Conservation (phyloP, 2,888 invertebrate species). For the Lithophane semibrunnea region DNA sequence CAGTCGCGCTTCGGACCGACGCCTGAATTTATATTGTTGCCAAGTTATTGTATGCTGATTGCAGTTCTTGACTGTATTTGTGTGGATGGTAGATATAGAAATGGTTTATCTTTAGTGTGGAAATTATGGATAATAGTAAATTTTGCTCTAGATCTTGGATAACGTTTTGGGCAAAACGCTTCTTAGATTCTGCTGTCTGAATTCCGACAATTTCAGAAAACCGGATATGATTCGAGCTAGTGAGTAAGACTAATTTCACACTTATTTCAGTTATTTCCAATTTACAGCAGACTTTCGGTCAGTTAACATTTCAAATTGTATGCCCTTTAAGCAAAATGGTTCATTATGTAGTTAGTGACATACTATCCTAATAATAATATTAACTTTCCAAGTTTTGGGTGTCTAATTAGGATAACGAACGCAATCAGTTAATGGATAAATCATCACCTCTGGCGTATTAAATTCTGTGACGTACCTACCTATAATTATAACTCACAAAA, state of each 20-base stretch:
- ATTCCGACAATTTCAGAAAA: neutral
- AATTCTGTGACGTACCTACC: neutral
- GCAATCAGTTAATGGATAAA: neutral
- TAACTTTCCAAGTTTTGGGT: slow-evolving; percentile 7
- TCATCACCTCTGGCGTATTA: neutral
- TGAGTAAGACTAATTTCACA: neutral
- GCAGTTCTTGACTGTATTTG: slow-evolving; percentile 34
- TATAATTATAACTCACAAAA: neutral
- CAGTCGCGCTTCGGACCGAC: slow-evolving; percentile 29
- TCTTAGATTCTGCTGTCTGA: neutral
- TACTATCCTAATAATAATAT: neutral
- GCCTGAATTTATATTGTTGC: slow-evolving; percentile 52
- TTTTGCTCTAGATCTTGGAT: neutral
- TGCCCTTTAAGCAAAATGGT: neutral
- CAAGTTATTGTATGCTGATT: slow-evolving; percentile 57
- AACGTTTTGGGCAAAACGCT: neutral
- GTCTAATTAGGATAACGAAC: neutral
- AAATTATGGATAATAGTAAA: neutral
- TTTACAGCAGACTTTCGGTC: neutral
- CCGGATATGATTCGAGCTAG: neutral
- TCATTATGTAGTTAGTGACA: neutral
- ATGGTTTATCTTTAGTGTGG: neutral
- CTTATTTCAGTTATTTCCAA: neutral
- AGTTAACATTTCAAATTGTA: neutral
- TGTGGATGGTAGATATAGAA: neutral